Percentiles rank a stretch among this genome's conserved stretches.
Evolutionary conservation across 1,140 invertebrate genomes (phyloP).

Genomic region (Oscheius sp.): DNA sequence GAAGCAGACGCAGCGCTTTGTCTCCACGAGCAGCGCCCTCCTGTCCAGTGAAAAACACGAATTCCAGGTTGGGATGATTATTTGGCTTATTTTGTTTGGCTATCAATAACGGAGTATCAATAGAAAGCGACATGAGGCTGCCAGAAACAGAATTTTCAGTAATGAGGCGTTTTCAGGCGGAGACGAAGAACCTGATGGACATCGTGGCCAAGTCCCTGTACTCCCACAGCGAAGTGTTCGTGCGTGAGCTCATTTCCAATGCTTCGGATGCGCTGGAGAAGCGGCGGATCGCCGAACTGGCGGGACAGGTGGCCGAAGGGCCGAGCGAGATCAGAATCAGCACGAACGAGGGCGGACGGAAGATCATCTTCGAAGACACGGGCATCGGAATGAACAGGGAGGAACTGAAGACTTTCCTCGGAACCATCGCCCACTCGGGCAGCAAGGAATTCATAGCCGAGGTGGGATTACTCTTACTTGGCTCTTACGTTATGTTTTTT

Average conservation of each 20-base stretch:
- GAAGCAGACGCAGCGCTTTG: too few relatives aligned
- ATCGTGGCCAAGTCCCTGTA: slow-evolving; percentile 95
- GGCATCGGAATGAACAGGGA: slow-evolving; percentile 88
- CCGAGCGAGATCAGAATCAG: slow-evolving; percentile 80
- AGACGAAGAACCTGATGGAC: slow-evolving; percentile 88
- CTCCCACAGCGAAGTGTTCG: slow-evolving; percentile 94
- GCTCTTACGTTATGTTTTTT: too few relatives aligned
- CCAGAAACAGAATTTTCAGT: too few relatives aligned
- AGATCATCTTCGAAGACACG: slow-evolving; percentile 47
- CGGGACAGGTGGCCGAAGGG: slow-evolving; percentile 60
- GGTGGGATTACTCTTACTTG: neutral
- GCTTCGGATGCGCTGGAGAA: slow-evolving; percentile 95
- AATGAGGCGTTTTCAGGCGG: slow-evolving; percentile 77
- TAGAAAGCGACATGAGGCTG: too few relatives aligned
- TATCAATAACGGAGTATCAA: too few relatives aligned
- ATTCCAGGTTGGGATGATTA: too few relatives aligned
- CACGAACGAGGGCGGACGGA: slow-evolving; percentile 67
- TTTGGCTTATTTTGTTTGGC: too few relatives aligned
- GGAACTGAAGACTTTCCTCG: slow-evolving; percentile 83
- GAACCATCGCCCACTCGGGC: slow-evolving; percentile 89
- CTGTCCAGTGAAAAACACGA: too few relatives aligned
- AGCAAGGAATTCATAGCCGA: slow-evolving; percentile 74
- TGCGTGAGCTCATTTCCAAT: slow-evolving; percentile 92
- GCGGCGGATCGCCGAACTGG: slow-evolving; percentile 70
- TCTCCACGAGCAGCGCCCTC: too few relatives aligned